Evolutionary conservation across 2,888 invertebrate genomes (phyloP), one percentile per base, ranked within the genome.

Genomic region (Zonitis immaculata): DNA sequence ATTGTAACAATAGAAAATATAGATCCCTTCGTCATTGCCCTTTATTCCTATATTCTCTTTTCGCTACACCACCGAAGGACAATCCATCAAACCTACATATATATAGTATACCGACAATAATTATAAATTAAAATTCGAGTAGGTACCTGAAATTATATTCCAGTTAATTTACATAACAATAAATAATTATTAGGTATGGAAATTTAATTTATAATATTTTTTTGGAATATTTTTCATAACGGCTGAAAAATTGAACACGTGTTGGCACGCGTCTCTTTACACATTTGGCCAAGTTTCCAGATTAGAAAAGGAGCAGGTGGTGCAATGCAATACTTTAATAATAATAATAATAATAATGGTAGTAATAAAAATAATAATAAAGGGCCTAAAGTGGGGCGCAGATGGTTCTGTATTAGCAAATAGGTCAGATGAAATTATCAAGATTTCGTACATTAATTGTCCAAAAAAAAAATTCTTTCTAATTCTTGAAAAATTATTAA

Each of bases 261-360:
- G 44, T 49, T 39, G 50, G 54, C 54, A 55, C 54, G 54, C 54
- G 51, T 20, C 39, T 39, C 14, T 51, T 20, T 25, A 26, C 35
- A 14, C 27, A 46, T 51, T 52, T 56, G 52, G 54, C 57, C 51
- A 51, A 39, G 20, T 49, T 57, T 54, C 47, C 45, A 46, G 45
- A 51, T 51, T 48, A 49, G 54, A 50, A 47, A 44, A 43, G 26
- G 27, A 49, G 56, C 57, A 57, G 57, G 57, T 57, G 57, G 52
- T 57, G 57, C 57, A 57, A 57, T 49, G 54, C 52, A 55, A 57
- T 57, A 57, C 57, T 57, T 55, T 55, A 55, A 55, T 55, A 55
- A 18, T 39, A 39, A 35, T 32, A 32, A 32, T 14, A 32, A 32
- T 14, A 32, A 32, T 6, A 25, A 25, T 6, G 6, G 6, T 6